Evolutionary conservation across 1,140 invertebrate species (phyloP), one percentile per base, ranked within the genome.

Genomic region (Drosophila jambulina): DNA sequence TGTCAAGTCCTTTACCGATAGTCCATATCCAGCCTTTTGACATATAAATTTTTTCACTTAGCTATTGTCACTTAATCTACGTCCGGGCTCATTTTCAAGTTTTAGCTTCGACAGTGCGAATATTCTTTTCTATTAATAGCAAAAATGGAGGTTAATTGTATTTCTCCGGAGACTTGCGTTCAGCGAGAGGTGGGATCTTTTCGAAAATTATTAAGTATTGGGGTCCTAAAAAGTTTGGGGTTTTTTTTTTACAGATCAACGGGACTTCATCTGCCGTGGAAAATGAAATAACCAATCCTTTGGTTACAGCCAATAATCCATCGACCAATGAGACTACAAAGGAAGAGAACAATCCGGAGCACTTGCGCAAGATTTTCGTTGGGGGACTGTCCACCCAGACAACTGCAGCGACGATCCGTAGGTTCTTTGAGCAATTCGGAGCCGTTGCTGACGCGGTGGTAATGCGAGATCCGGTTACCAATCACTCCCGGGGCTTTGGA

Each of bases 311-410:
- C 8, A 23, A n/a, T 13, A 67, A 6, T 19, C 15, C 58, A 1
- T 23, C 13, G 17, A 23, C 25, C 10, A 42, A 10, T 29, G 58
- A 29, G 17, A 15, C 5, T 32, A 23, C 3, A 25, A 42, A 13
- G 48, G 34, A 19, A 23, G 23, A 21, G 2, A 65, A 68, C 5
- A 56, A 12, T 7, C 54, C 56, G 29, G 86, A 91, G 45, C 79
- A 91, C 29, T 78, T 90, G 75, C 87, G 82, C 32, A 91, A 91
- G 46, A 87, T 91, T n/a, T 91, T 91, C 25, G 67, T 91, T 29
- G 86, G 86, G 2, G 86, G 86, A 1, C 21, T 91, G 15, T 75
- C 82, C 21, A 68, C 56, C 34, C 59, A 78, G 27, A 82, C 86
- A 1, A 78, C 79, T 3, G 59, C 57, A 23, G 79, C 69, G 0